A percentile compares a stretch with the other conserved stretches of the same genome.
Evolutionary conservation across 1,140 invertebrate species (phyloP).

Genomic region (Zaprionus vittiger): DNA sequence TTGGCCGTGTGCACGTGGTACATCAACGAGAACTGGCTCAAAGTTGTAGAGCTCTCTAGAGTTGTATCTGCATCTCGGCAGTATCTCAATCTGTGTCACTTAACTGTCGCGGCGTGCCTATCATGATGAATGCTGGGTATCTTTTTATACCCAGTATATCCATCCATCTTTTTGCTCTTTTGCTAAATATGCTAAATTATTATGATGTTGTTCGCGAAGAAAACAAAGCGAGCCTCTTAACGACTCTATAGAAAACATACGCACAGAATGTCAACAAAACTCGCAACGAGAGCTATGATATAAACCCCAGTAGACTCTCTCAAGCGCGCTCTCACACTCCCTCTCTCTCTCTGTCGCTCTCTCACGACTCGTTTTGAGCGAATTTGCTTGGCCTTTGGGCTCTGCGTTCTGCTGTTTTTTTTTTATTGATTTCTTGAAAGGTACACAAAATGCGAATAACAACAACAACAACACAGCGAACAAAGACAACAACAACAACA

Average conservation of each 20-base stretch:
- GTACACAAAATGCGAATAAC: slow-evolving; percentile 83
- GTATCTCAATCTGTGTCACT: slow-evolving; percentile 54
- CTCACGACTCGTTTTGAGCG: slow-evolving; percentile 73
- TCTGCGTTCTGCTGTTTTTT: slow-evolving; percentile 61
- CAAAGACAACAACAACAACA: slow-evolving; percentile 67
- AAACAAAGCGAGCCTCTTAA: slow-evolving; percentile 30
- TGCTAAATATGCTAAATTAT: slow-evolving; percentile 74
- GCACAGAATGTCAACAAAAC: slow-evolving; percentile 77
- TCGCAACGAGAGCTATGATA: slow-evolving; percentile 19
- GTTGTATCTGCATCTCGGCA: background rate
- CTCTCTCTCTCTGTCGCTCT: slow-evolving; percentile 15
- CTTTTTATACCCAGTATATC: background rate
- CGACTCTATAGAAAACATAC: slow-evolving; percentile 19
- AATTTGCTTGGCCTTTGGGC: slow-evolving; percentile 63
- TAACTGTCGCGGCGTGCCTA: slow-evolving; percentile 64
- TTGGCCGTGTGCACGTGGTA: slow-evolving; percentile 34
- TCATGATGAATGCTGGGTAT: slow-evolving; percentile 22
- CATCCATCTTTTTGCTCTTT: slow-evolving; percentile 14
- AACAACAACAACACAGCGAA: slow-evolving; percentile 70
- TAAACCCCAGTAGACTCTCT: no score
- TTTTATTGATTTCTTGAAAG: slow-evolving; percentile 84
- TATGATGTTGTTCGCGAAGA: slow-evolving; percentile 28
- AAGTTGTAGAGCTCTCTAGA: background rate
- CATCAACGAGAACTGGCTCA: background rate
- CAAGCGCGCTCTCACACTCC: slow-evolving; percentile 3